Base-by-base conservation (phyloP, 2,888 invertebrate genomes). In the Heterodera filipjevi region DNA sequence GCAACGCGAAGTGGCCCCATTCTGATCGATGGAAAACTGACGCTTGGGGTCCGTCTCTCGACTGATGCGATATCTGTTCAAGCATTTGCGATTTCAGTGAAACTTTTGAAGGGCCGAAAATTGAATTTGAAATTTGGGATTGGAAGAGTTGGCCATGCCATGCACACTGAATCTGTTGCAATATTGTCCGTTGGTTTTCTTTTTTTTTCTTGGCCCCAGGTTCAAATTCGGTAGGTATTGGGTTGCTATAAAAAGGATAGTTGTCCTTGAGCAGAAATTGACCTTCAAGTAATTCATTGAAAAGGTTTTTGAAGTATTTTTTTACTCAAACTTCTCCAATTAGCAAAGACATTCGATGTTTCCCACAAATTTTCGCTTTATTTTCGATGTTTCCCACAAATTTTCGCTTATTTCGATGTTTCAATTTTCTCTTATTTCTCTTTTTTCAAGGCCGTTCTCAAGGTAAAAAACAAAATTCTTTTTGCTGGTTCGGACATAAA, bases 1-100 rank as follows among this genome's bases (percentile, higher is more conserved):
- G 96, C 96, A 89, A 96, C 96, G 83, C 95, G 94, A 0, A 97
- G 95, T 0, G n/a, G 95, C 95, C 35, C 96, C 96, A 90, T 95
- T 95, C 90, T 95, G 95, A 90, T 94, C 95, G 84, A 96, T 96
- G 73, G 94, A 93, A 90, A 96, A 96, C 90, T 96, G 96, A 71
- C 96, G 92, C 89, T 95, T 95, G 80, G 95, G 92, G 90, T 96
- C 96, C 3, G 95, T 95, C 22, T 93, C 93, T 83, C 96, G 92
- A 89, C 96, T 95, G 86, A 96, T 96, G 22, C 89, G 86, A 85
- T 90, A 88, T 79, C 89, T 87, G 81, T 66, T 85, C n/a, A 78
- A 30, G 27, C 14, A 75, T 46, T 19, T 16, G n/a, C 82, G 14
- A 35, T 12, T 49, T 27, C 5, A 46, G 33, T 64, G n/a, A 39